Base-by-base conservation (phyloP, 2,888 invertebrate genomes). In the Antheraea yamamai region DNA sequence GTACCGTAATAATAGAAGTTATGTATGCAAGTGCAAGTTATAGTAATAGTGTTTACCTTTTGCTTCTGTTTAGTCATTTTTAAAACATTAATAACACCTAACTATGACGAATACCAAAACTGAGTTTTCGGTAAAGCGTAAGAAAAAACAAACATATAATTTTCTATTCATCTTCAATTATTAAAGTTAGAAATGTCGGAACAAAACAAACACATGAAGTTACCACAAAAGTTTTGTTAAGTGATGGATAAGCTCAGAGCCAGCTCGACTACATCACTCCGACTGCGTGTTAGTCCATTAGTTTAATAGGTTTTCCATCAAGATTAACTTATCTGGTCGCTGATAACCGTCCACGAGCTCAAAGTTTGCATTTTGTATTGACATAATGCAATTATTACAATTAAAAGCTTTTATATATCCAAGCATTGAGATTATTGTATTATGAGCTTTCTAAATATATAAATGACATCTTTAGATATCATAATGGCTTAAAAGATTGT, bases 221-320 rank as follows among this genome's bases (percentile, higher is more conserved):
- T n/a, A 71, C 73, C 66, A 70, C 66, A 58, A 68, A 76, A 78
- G 75, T 73, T 75, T 78, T 71, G 70, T 73, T 78, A 79, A 87
- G 84, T 88, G 88, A 88, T 87, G 84, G 85, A 88, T 86, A 78
- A 84, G 76, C 66, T 76, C 77, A 77, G 80, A 26, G 58, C 23
- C n/a, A 76, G 79, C 75, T 79, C 77, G 73, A 75, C 76, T 79
- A 79, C 79, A 79, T 79, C 52, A 52, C 35, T 75, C 78, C 74
- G 80, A 78, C 82, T 80, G 82, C 82, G 82, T 82, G 81, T 81
- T 78, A 83, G 77, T 88, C 89, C 89, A 90, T 91, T 89, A 91
- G 88, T 85, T 86, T 85, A 89, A 91, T 89, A 88, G 89, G 84
- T 88, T 90, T 88, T 89, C 89, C 85, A 90, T 91, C 90, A 89